Evolutionary conservation across 2,113 vertebrate genomes (phyloP).

Genomic region (Anseranas semipalmata): DNA sequence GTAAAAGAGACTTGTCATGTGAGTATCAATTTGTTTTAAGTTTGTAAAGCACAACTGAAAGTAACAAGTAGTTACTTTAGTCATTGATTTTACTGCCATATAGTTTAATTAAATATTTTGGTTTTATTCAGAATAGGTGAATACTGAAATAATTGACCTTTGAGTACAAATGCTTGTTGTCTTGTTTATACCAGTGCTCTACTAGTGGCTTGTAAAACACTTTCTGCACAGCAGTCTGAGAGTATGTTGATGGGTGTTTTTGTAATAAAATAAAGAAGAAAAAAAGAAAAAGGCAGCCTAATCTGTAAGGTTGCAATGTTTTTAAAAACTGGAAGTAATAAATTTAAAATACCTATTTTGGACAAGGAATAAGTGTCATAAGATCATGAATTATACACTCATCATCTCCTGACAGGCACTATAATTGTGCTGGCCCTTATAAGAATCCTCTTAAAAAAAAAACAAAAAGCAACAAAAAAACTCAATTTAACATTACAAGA

Average conservation of each 20-base stretch:
- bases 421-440: constrained; percentile 1
- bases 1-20: background rate
- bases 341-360: background rate
- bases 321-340: background rate
- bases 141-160: constrained; percentile 21
- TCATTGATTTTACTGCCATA: background rate
- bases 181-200: constrained; percentile 31
- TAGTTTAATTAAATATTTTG: background rate
- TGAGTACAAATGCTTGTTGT: background rate
- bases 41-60: background rate
- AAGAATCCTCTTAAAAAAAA: background rate
- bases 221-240: background rate
- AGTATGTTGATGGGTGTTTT: background rate
- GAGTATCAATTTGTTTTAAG: background rate
- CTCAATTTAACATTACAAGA: background rate
- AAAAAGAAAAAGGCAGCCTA: background rate
- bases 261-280: background rate
- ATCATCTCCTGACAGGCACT: background rate
- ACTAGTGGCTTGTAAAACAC: constrained; percentile 36
- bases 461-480: too few relatives aligned
- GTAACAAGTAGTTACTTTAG: background rate
- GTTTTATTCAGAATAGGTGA: constrained; percentile 11
- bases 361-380: background rate
- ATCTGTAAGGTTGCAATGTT: background rate
- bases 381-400: background rate